A percentile compares a stretch with the other conserved stretches of the same genome.
These are phyloP conservation scores for Cavia porcellus DNA, from an alignment of 2,113 vertebrate species.

Conservation along the genomic window DNA sequence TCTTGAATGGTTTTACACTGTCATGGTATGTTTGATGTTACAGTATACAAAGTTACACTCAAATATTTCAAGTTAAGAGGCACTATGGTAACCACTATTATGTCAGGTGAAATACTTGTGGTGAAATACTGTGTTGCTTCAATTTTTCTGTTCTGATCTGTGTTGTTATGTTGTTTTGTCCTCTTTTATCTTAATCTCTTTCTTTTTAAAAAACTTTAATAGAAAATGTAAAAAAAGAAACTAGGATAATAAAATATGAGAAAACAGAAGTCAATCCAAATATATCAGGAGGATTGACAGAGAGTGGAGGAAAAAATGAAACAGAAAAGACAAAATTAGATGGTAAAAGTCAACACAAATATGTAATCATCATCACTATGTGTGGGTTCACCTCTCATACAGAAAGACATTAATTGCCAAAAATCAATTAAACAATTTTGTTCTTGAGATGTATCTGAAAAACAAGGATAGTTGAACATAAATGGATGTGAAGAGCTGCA, in stretches of 20 bases:
- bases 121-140: no score
- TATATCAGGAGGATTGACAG: not conserved
- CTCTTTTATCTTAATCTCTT: no score
- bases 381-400: not conserved
- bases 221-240: not conserved
- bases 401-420: not conserved
- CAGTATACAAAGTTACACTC: no score
- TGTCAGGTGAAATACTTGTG: no score
- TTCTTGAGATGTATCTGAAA: not conserved
- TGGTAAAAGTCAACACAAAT: not conserved
- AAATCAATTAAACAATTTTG: slow-evolving; percentile 11
- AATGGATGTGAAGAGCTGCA: not conserved
- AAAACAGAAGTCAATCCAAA: not conserved
- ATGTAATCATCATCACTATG: not conserved
- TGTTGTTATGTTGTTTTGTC: no score
- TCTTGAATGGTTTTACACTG: no score
- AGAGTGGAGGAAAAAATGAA: not conserved
- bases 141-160: no score
- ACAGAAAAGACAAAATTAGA: slow-evolving; percentile 23
- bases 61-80: no score
- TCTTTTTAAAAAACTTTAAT: no score
- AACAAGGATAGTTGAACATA: not conserved
- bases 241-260: not conserved
- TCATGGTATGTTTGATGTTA: no score
- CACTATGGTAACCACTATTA: no score